Conservation (phyloP, 2,797 vertebrate genomes). For the Eulemur rubriventer region DNA sequence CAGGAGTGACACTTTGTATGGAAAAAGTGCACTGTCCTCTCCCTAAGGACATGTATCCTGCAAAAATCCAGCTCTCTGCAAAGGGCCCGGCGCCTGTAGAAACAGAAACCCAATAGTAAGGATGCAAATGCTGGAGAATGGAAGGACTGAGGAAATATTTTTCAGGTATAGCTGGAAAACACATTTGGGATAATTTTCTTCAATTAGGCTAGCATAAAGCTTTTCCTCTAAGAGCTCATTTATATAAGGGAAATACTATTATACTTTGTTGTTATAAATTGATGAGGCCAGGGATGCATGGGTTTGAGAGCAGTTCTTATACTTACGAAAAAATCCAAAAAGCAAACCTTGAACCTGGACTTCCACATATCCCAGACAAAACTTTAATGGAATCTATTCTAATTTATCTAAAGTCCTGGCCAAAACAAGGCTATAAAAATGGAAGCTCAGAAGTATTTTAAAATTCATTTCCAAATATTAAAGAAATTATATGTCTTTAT, state of each 20-base stretch:
- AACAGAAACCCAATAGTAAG: background rate
- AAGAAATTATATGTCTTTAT: constrained; percentile 33
- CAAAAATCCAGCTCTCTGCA: background rate
- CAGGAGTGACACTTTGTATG: background rate
- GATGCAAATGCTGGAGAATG: background rate
- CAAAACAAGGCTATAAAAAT: background rate
- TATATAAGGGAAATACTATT: background rate
- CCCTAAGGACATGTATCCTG: background rate
- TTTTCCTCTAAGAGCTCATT: background rate
- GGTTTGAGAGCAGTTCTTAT: background rate
- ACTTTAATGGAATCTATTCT: background rate
- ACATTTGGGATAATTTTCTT: background rate
- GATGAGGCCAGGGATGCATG: background rate
- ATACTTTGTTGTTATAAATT: background rate
- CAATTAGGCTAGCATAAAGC: background rate
- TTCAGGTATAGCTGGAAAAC: background rate
- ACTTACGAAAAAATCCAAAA: background rate
- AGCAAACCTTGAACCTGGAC: background rate
- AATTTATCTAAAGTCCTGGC: background rate
- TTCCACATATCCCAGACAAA: background rate
- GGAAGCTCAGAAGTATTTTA: constrained; percentile 51
- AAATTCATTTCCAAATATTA: constrained; percentile 34
- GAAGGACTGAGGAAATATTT: background rate
- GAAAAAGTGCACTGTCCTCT: background rate
- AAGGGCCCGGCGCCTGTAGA: background rate